Base-by-base conservation (phyloP, 2,888 invertebrate genomes). In the Nowickia ferox region DNA sequence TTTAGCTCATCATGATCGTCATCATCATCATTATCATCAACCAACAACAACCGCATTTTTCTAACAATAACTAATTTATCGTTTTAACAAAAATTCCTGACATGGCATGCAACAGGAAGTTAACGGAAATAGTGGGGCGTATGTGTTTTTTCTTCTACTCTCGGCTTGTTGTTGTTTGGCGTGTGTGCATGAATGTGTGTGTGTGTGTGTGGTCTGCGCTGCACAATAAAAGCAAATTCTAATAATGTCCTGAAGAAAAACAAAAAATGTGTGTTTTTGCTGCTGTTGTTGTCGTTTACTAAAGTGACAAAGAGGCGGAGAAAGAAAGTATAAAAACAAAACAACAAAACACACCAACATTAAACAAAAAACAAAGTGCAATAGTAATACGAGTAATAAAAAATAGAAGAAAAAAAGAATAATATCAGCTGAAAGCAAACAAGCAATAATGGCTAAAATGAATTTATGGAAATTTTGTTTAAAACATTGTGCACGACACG, bases 401-500 rank as follows among this genome's bases (percentile, higher is more conserved):
- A 30, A 30, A 51, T n/a, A n/a, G n/a, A n/a, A n/a, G n/a, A 71
- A n/a, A 44, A 42, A 57, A 40, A 46, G 51, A 11, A 2, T 30
- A 68, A 68, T 51, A 55, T 0, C 51, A 51, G 74, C 51, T 22
- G 51, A 86, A 76, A 72, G 79, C 68, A 74, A 82, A 77, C 83
- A 76, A 69, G 63, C 82, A 57, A 78, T 82, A 84, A 84, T 87
- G 83, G 83, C 83, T 76, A 85, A 87, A 87, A 83, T 83, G 80
- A 87, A 87, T 87, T 87, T 87, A 87, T 87, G 87, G 76, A 87
- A 87, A 87, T 87, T 84, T 79, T 77, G 79, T 83, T 83, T 69
- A 59, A 84, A 84, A 79, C 77, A 69, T 46, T 46, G 48, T 42
- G 19, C 19, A 57, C 63, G 55, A 75, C 78, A 84, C 68, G 87